phyloP scores from a whole-genome alignment of 2,113 vertebrate genomes.

The Anarhynchus alexandrinus region DNA sequence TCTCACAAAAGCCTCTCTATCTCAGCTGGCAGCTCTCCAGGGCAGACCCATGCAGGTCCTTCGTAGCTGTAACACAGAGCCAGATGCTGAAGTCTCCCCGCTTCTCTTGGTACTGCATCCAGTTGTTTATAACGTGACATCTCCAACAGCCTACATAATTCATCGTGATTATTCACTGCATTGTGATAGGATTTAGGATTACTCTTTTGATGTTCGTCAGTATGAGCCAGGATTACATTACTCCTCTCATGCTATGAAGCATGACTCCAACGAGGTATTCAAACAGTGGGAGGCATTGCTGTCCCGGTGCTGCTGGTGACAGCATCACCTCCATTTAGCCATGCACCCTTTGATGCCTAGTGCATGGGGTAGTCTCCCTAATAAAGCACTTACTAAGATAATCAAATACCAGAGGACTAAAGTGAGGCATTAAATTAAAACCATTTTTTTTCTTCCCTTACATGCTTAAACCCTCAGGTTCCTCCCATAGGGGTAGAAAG shows the following conservation, averaged over 20 bases:
- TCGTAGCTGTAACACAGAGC: not conserved
- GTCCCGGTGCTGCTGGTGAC: not conserved
- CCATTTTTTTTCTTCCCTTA: rapidly evolving
- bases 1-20: not conserved
- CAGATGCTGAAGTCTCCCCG: not conserved
- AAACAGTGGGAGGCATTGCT: not conserved
- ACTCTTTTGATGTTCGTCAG: not conserved
- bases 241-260: not conserved
- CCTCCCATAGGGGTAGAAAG: not conserved
- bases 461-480: not conserved
- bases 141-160: not conserved
- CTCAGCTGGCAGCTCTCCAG: not conserved
- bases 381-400: not conserved
- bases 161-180: not conserved
- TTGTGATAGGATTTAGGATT: not conserved
- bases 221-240: not conserved
- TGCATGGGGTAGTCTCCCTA: not conserved
- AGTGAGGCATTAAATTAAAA: not conserved
- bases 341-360: not conserved
- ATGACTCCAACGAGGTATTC: not conserved
- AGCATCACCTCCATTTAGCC: not conserved
- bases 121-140: not conserved
- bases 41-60: not conserved
- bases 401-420: not conserved
- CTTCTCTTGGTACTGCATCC: not conserved